Conservation (phyloP, 2,113 vertebrate species). For the Syrrhaptes paradoxus region DNA sequence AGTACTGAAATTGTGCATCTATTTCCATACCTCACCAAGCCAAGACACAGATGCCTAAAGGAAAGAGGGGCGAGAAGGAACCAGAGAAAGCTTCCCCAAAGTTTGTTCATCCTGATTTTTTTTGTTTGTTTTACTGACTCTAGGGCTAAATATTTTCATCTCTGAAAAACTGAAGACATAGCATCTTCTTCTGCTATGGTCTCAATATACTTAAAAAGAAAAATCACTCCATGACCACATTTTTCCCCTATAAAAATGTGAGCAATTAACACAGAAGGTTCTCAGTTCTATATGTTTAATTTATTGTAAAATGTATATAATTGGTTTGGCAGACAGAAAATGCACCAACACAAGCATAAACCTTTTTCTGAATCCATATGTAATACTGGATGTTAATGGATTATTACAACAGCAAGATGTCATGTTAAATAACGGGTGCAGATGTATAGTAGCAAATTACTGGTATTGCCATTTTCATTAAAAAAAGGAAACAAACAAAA, state of each 20-base stretch:
- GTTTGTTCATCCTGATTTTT: not conserved
- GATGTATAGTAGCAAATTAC: slow-evolving; percentile 33
- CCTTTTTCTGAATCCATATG: slow-evolving; percentile 39
- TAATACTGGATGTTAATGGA: slow-evolving; percentile 18
- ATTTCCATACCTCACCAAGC: not conserved
- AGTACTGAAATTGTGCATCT: not conserved
- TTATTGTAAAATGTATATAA: slow-evolving; percentile 44
- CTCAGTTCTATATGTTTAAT: slow-evolving; percentile 25
- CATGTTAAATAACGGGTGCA: slow-evolving; percentile 44
- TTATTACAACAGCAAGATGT: slow-evolving; percentile 11
- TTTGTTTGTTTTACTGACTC: not conserved
- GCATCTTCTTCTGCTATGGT: not conserved
- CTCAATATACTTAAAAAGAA: slow-evolving; percentile 20
- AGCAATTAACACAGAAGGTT: slow-evolving; percentile 44
- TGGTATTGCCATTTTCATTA: slow-evolving; percentile 23
- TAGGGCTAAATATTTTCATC: slow-evolving; percentile 5
- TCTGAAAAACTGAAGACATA: not conserved
- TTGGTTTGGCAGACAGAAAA: slow-evolving; percentile 36
- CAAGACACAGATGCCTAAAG: not conserved
- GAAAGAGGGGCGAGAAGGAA: not conserved
- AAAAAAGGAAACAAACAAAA: not conserved
- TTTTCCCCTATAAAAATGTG: slow-evolving; percentile 12
- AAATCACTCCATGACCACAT: not conserved
- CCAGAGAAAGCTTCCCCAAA: not conserved
- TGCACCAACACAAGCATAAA: slow-evolving; percentile 3